Percentiles rank a stretch among this genome's conserved stretches.
These are phyloP conservation scores for Achatina immaculata DNA, from an alignment of 1,140 invertebrate species.

Conservation along the genomic window DNA sequence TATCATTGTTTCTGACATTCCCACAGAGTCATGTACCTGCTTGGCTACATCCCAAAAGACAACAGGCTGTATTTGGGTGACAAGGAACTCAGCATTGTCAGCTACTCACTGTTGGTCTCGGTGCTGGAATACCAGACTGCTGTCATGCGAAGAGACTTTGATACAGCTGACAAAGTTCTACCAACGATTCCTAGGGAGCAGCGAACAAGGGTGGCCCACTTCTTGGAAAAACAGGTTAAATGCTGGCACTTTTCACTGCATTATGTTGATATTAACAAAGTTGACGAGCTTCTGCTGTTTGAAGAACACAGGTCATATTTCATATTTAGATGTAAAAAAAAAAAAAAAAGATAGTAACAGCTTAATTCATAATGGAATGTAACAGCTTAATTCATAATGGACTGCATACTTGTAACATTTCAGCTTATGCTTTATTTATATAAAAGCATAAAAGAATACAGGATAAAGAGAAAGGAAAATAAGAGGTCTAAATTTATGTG, in stretches of 20 bases:
- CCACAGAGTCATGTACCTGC: conserved; percentile 82
- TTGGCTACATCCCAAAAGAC: conserved; percentile 97
- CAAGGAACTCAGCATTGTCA: conserved; percentile 97
- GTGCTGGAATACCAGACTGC: conserved; percentile 99
- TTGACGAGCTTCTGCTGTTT: neutral
- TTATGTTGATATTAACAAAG: neutral
- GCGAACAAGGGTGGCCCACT: conserved; percentile 96
- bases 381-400: too few relatives aligned
- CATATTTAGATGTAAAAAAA: too few relatives aligned
- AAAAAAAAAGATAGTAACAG: too few relatives aligned
- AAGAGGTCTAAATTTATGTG: too few relatives aligned
- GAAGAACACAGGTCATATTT: too few relatives aligned
- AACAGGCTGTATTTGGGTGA: conserved; percentile 97
- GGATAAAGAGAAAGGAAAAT: too few relatives aligned
- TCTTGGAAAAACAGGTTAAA: conserved; percentile 94
- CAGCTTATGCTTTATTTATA: too few relatives aligned
- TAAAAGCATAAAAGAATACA: too few relatives aligned
- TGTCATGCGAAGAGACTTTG: conserved; percentile 98
- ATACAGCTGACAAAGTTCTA: conserved; percentile 93
- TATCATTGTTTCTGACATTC: too few relatives aligned
- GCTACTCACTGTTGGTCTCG: conserved; percentile 84
- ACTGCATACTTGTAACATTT: too few relatives aligned
- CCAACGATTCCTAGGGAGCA: conserved; percentile 96
- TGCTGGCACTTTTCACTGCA: too few relatives aligned
- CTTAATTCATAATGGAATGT: too few relatives aligned